Percentiles rank a stretch among this genome's conserved stretches.
Evolutionary conservation across 2,113 vertebrate species (phyloP).

Genomic region (Caretta caretta): DNA sequence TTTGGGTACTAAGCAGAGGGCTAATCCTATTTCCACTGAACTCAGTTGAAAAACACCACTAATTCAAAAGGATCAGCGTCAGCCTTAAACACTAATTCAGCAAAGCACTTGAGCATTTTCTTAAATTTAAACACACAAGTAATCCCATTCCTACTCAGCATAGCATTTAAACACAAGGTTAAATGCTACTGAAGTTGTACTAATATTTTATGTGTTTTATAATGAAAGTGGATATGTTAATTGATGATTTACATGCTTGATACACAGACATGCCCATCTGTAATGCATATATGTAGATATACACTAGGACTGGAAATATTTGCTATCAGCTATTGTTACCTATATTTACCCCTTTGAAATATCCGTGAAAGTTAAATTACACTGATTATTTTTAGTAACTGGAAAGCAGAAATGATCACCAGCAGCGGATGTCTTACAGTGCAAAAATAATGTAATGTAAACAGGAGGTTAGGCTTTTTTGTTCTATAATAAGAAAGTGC

Average conservation of each 20-base stretch:
- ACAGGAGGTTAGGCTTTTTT: background rate
- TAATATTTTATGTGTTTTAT: background rate
- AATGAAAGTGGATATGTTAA: background rate
- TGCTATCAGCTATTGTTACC: slow-evolving; percentile 28
- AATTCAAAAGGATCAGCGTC: background rate
- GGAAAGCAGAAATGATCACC: background rate
- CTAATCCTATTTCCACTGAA: background rate
- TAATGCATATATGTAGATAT: background rate
- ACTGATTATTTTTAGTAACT: slow-evolving; percentile 6
- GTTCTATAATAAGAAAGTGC: slow-evolving; percentile 1
- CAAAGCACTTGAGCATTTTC: background rate
- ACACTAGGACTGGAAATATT: background rate
- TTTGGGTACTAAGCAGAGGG: background rate
- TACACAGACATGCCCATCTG: background rate
- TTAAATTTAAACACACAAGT: background rate
- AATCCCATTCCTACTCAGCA: background rate
- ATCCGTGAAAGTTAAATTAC: background rate
- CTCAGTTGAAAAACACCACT: background rate
- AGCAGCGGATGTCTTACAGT: slow-evolving; percentile 2
- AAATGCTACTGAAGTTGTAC: background rate
- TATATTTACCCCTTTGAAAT: background rate
- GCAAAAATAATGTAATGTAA: slow-evolving; percentile 34
- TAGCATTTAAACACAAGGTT: background rate
- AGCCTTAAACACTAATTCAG: background rate
- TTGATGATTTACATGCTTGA: background rate